phyloP scores from a whole-genome alignment of 2,888 invertebrate species.

The Neelides folsomi region DNA sequence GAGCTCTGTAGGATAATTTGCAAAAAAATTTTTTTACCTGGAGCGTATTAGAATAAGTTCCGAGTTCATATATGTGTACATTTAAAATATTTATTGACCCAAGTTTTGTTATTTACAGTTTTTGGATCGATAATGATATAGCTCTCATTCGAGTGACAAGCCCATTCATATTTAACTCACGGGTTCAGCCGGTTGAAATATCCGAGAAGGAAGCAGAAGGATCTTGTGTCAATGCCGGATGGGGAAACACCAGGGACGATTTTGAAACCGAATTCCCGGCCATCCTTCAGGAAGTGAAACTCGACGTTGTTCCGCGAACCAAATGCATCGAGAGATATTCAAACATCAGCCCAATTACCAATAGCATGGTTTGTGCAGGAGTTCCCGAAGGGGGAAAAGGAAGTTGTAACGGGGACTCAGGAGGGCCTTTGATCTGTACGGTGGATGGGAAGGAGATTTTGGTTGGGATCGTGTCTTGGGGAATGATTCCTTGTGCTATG shows the following conservation, averaged over 20 bases:
- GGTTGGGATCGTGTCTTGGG: too few species aligned
- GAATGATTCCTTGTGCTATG: too few species aligned
- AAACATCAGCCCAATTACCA: neutral
- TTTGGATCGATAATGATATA: too few species aligned
- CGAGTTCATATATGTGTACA: too few species aligned
- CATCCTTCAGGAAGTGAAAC: neutral
- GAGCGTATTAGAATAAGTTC: too few species aligned
- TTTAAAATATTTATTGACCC: too few species aligned
- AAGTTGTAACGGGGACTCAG: too few species aligned
- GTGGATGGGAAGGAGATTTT: too few species aligned
- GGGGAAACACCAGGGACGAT: neutral
- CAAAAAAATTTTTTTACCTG: too few species aligned
- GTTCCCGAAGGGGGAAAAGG: neutral
- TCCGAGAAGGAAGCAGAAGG: neutral
- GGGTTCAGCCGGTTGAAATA: neutral
- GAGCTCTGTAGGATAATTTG: too few species aligned
- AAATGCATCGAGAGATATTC: neutral
- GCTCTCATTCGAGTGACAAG: neutral
- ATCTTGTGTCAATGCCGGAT: neutral
- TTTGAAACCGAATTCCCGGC: neutral
- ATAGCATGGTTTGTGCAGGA: conserved; percentile 1
- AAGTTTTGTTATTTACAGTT: too few species aligned
- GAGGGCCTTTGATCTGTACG: too few species aligned
- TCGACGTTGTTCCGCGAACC: neutral
- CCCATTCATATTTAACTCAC: neutral